phyloP scores from a whole-genome alignment of 2,797 vertebrate species.

The Enteromius treurensis region DNA sequence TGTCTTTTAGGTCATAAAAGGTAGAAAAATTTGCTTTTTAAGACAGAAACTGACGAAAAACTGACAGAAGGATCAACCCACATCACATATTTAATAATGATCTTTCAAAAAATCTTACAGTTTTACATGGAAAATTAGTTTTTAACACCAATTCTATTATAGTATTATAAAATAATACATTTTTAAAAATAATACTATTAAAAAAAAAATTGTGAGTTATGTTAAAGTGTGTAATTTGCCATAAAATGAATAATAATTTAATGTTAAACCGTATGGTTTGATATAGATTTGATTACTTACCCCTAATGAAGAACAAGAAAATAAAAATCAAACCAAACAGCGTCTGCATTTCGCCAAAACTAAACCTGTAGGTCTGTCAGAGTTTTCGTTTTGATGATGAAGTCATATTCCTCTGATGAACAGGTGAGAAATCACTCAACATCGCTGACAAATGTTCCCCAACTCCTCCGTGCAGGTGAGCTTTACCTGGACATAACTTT shows the following conservation, averaged over 20 bases:
- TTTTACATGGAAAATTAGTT: not conserved
- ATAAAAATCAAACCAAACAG: not conserved
- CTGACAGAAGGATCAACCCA: not conserved
- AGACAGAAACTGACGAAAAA: not conserved
- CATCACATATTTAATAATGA: not conserved
- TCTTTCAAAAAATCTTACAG: not conserved
- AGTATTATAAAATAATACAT: not conserved
- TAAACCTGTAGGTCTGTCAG: not conserved
- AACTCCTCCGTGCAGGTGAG: conserved; percentile 14
- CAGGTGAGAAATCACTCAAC: not conserved
- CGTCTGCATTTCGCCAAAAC: conserved; percentile 14
- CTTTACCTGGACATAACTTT: conserved; percentile 12
- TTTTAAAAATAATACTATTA: not conserved
- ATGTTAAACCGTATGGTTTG: not conserved
- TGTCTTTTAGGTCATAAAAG: not conserved
- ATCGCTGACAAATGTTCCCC: not conserved
- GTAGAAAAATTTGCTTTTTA: not conserved
- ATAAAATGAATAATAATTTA: not conserved
- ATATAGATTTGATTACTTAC: not conserved
- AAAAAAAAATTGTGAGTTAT: not conserved
- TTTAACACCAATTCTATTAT: not conserved
- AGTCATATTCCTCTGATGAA: not conserved
- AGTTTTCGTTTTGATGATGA: not conserved
- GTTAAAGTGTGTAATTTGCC: not conserved
- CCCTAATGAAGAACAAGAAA: not conserved